These are phyloP conservation scores for Penaeus indicus DNA, from an alignment of 1,140 invertebrate species.

Conservation along the genomic window DNA sequence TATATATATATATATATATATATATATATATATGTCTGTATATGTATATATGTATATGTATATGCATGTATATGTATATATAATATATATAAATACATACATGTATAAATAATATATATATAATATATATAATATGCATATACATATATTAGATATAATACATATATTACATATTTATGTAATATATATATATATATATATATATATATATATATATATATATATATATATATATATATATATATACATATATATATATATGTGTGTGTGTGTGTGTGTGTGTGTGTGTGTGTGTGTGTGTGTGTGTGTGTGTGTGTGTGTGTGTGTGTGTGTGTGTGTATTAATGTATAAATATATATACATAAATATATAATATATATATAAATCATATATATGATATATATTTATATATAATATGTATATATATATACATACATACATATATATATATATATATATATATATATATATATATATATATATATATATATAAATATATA, in stretches of 20 bases:
- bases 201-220: no score
- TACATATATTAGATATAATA: neutral
- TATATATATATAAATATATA: no score
- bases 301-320: no score
- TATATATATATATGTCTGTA: conserved; percentile 8
- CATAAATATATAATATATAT: no score
- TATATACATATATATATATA: no score
- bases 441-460: no score
- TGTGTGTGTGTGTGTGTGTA: no score
- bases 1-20: conserved; percentile 23
- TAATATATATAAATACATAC: conserved; percentile 1
- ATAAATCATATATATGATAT: no score
- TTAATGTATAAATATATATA: neutral
- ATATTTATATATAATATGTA: neutral
- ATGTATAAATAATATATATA: conserved; percentile 6
- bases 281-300: no score
- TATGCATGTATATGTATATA: conserved; percentile 2
- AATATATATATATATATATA: neutral
- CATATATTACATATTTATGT: neutral
- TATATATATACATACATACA: no score
- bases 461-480: no score
- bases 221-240: neutral
- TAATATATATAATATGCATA: neutral
- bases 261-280: no score
- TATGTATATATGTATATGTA: conserved; percentile 12